These are phyloP conservation scores for Clarias laeviceps DNA, from an alignment of 2,797 vertebrate genomes.

Conservation along the genomic window DNA sequence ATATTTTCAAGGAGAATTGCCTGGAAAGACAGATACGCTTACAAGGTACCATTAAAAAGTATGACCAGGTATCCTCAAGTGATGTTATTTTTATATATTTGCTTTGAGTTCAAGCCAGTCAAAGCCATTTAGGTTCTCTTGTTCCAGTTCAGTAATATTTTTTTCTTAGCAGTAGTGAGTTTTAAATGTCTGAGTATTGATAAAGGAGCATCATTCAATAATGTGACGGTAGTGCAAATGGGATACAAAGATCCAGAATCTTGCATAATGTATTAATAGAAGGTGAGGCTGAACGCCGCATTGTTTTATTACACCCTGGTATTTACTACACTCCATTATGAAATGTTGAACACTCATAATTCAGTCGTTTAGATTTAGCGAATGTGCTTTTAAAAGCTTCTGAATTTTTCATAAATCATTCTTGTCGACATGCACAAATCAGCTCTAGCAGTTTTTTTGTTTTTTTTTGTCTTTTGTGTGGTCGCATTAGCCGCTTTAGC, in stretches of 20 bases:
- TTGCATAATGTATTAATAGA: neutral
- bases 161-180: neutral
- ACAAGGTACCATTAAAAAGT: neutral
- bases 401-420: neutral
- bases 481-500: constrained; percentile 4
- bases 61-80: neutral
- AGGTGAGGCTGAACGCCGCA: neutral
- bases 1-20: neutral
- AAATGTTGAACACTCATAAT: neutral
- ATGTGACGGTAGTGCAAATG: neutral
- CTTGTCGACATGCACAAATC: neutral
- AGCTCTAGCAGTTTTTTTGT: neutral
- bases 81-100: neutral
- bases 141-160: neutral
- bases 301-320: neutral
- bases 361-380: neutral
- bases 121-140: neutral
- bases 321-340: neutral
- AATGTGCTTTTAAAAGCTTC: constrained; percentile 4
- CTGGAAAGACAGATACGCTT: neutral
- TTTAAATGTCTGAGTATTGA: too few species aligned
- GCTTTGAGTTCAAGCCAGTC: neutral
- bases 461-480: neutral
- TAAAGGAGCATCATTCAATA: too few species aligned
- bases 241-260: neutral